Evolutionary conservation across 1,140 invertebrate genomes (phyloP), one percentile per base, ranked within the genome.

Genomic region (Drosophila virilis): DNA sequence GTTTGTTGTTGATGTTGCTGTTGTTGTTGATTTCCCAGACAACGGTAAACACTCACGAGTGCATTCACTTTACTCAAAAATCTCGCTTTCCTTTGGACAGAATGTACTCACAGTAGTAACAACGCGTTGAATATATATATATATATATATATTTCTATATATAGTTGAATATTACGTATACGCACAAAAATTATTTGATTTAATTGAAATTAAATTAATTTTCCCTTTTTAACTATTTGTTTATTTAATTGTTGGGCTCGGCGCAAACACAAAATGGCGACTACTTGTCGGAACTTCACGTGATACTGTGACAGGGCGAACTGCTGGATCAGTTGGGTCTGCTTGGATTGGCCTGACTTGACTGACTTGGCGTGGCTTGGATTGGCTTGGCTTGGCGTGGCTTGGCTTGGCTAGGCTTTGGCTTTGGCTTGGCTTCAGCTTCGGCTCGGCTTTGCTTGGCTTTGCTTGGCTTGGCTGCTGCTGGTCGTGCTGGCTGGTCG

Each of bases 401-500:
- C 38, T 54, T 17, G 51, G 51, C 48, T 22, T 22, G 12, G 48
- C 48, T 51, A 22, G 8, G 45, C 45, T 48, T 48, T 51, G n/a
- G 52, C 50, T 60, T 15, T 54, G 15, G 45, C 58, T 61, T n/a
- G 13, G 75, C 51, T 48, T 42, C 45, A n/a, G 45, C 58, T 61
- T n/a, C 12, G 22, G 22, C 22, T 28, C 22, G 46, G 37, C 38
- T 74, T 51, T 12, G 48, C 48, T 79, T 65, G 32, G 33, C 52
- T 46, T 64, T 33, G 68, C 42, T 55, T 55, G 64, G 58, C 62
- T 74, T 80, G 51, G 59, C 61, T 80, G 61, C 22, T 28, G 69
- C 72, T 76, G 66, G 54, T 48, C 77, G 66, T 42, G 72, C 62
- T 66, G 61, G 38, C 33, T 59, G 58, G 38, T 77, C 61, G 55